phyloP scores from a whole-genome alignment of 2,888 invertebrate species.

The Nezara viridula region DNA sequence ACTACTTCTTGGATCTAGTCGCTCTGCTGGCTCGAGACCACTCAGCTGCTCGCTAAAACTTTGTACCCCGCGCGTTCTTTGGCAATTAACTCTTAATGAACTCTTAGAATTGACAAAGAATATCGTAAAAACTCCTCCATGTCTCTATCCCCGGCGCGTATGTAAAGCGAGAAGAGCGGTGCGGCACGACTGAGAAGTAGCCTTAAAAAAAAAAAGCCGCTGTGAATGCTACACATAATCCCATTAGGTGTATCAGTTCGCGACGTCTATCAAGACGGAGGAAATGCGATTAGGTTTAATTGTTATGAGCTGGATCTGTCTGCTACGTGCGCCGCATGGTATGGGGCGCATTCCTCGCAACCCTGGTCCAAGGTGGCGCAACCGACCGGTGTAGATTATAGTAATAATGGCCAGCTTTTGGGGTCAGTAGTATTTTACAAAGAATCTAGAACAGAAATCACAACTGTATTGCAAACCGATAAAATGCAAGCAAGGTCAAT shows the following conservation, averaged over 20 bases:
- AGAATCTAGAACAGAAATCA: not conserved
- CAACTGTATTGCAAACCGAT: not conserved
- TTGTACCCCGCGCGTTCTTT: not conserved
- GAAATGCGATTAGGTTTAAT: constrained; percentile 46
- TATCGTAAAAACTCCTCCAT: constrained; percentile 5
- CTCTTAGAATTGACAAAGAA: constrained; percentile 17
- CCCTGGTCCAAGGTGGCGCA: not conserved
- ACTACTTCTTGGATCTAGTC: constrained; percentile 8
- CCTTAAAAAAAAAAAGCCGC: not conserved
- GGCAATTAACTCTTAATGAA: constrained; percentile 8
- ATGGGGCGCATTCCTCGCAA: not conserved
- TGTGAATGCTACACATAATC: not conserved
- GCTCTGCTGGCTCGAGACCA: not conserved
- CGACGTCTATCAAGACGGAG: constrained; percentile 2
- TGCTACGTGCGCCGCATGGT: constrained; percentile 36
- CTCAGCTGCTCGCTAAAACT: not conserved
- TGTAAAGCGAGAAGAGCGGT: not conserved
- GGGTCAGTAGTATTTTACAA: not conserved
- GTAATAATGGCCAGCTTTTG: not conserved
- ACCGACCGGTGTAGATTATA: not conserved
- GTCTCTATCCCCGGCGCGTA: constrained; percentile 1
- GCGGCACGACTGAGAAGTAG: not conserved
- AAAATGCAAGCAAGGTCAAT: not conserved
- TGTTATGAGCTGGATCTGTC: not conserved
- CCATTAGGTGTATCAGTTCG: not conserved